phyloP scores from a whole-genome alignment of 2,888 invertebrate genomes.

The Rugalucina vietnamica region DNA sequence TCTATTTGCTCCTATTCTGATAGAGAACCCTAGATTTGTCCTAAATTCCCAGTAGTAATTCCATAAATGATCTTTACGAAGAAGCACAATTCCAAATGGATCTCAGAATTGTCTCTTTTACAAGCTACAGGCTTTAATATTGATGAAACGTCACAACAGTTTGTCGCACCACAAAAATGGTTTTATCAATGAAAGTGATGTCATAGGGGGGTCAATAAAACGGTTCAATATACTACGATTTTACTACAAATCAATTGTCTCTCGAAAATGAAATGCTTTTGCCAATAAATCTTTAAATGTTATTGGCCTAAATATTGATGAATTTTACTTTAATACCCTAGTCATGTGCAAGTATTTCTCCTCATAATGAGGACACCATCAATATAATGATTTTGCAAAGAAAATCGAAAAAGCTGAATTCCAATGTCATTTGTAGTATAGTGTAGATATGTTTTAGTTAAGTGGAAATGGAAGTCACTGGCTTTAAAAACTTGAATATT shows the following conservation, averaged over 20 bases:
- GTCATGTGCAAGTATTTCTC: too few relatives aligned
- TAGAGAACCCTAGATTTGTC: too few relatives aligned
- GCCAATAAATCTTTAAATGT: slow-evolving; percentile 11
- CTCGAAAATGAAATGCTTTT: slow-evolving; percentile 8
- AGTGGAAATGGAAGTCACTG: too few relatives aligned
- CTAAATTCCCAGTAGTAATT: background rate
- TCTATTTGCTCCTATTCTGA: too few relatives aligned
- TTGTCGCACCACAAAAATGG: slow-evolving; percentile 1
- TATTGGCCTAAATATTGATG: slow-evolving; percentile 1
- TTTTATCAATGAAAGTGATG: slow-evolving; percentile 65
- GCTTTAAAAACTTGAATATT: too few relatives aligned
- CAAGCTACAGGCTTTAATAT: background rate
- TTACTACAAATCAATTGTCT: slow-evolving; percentile 8
- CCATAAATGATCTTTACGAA: background rate
- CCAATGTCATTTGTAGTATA: too few relatives aligned
- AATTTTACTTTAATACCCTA: background rate
- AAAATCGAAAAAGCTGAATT: too few relatives aligned
- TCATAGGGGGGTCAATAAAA: slow-evolving; percentile 60
- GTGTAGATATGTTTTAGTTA: too few relatives aligned
- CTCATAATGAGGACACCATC: too few relatives aligned
- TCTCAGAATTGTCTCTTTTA: background rate
- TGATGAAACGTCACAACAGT: slow-evolving; percentile 21
- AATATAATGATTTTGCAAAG: too few relatives aligned
- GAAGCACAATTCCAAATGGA: background rate
- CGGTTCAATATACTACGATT: slow-evolving; percentile 60